These are phyloP conservation scores for Chanos chanos DNA, from an alignment of 2,797 vertebrate species.

Conservation along the genomic window DNA sequence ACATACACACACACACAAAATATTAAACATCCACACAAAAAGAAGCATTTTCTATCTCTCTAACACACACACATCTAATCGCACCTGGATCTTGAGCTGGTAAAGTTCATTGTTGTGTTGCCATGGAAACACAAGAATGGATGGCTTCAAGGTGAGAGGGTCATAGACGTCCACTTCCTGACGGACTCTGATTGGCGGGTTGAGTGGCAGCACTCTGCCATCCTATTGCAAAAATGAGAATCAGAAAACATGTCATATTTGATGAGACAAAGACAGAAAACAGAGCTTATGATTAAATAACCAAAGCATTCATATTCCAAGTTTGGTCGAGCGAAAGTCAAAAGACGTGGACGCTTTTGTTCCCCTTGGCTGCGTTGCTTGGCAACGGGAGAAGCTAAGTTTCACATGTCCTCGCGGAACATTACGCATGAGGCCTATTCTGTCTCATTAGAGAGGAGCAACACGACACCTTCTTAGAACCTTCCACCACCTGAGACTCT, in stretches of 20 bases:
- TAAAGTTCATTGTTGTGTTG: slow-evolving; percentile 57
- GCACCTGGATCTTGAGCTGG: slow-evolving; percentile 56
- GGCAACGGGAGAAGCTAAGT: no score
- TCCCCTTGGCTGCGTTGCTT: no score
- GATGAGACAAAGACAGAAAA: neutral
- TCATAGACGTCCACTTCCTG: slow-evolving; percentile 64
- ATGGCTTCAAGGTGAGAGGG: slow-evolving; percentile 54
- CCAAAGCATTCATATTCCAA: neutral
- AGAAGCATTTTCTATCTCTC: no score
- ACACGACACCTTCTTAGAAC: no score
- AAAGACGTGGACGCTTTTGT: no score
- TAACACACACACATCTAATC: no score
- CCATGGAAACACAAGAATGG: slow-evolving; percentile 68
- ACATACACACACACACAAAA: neutral
- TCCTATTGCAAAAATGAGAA: slow-evolving; percentile 3
- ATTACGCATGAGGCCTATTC: no score
- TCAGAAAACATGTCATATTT: neutral
- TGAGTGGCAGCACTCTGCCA: slow-evolving; percentile 23
- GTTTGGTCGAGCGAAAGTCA: neutral
- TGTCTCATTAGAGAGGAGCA: no score
- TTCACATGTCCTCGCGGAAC: no score
- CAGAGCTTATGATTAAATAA: neutral
- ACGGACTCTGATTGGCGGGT: slow-evolving; percentile 51
- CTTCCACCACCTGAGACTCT: no score
- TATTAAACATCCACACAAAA: no score